phyloP scores from a whole-genome alignment of 2,113 vertebrate species.

The Poeciliopsis turrubarensis region DNA sequence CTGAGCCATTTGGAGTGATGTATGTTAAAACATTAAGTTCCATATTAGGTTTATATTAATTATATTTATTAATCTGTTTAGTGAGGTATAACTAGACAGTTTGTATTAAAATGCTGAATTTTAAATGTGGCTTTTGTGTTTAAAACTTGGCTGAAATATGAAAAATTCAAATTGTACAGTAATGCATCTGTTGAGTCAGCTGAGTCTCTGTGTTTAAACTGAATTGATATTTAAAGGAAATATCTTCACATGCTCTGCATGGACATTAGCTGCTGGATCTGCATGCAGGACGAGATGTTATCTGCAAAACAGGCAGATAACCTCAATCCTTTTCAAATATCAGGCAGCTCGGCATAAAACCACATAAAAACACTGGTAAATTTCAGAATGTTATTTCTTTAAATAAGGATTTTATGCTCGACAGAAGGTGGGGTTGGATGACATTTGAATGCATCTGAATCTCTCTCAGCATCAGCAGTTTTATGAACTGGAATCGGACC shows the following conservation, averaged over 20 bases:
- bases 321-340: too few relatives aligned
- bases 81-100: neutral
- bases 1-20: neutral
- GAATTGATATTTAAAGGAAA: neutral
- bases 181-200: neutral
- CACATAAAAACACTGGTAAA: too few relatives aligned
- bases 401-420: too few relatives aligned
- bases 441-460: neutral
- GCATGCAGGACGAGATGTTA: conserved; percentile 29
- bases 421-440: neutral
- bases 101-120: neutral
- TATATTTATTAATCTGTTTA: neutral
- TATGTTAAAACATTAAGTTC: neutral
- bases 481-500: neutral
- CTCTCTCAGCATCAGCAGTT: neutral
- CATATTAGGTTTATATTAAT: too few relatives aligned
- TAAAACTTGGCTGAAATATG: neutral
- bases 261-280: conserved; percentile 8
- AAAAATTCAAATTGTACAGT: neutral
- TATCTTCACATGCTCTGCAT: conserved; percentile 29
- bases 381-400: too few relatives aligned
- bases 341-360: too few relatives aligned
- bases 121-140: neutral
- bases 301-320: conserved; percentile 5
- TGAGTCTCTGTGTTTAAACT: conserved; percentile 2